A percentile compares a stretch with the other conserved stretches of the same genome.
Evolutionary conservation across 2,113 vertebrate species (phyloP).

Genomic region (Corythaeola cristata): DNA sequence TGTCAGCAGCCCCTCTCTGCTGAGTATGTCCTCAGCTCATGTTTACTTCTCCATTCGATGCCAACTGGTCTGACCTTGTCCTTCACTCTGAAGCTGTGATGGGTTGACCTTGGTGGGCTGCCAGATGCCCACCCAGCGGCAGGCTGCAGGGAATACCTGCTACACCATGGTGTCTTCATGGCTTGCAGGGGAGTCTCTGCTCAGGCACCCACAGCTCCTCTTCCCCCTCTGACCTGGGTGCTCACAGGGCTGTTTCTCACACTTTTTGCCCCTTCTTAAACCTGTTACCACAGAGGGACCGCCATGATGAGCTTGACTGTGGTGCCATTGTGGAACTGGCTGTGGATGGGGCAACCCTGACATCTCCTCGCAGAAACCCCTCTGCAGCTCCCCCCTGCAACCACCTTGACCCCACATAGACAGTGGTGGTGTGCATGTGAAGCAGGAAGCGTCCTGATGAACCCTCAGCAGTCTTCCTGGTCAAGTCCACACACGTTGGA

Average conservation of each 20-base stretch:
- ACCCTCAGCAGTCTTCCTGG: not conserved
- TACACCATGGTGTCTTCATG: fast-evolving
- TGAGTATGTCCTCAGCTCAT: not conserved
- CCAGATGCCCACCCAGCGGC: not conserved
- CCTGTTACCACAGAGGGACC: not conserved
- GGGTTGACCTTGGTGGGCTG: not conserved
- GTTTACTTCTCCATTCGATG: not conserved
- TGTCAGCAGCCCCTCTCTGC: not conserved
- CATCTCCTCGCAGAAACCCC: not conserved
- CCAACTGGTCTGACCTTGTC: not conserved
- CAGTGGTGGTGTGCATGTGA: fast-evolving
- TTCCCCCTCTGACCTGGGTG: not conserved
- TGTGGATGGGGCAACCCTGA: not conserved
- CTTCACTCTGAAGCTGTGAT: not conserved
- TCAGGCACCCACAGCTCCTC: not conserved
- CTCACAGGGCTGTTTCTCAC: not conserved
- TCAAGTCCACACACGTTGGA: fast-evolving
- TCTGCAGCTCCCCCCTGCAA: fast-evolving
- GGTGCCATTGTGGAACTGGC: not conserved
- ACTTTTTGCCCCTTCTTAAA: not conserved
- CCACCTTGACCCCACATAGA: not conserved
- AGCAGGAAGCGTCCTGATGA: not conserved
- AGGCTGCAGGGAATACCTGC: not conserved
- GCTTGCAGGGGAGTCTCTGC: not conserved
- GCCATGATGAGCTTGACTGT: fast-evolving